phyloP scores from a whole-genome alignment of 2,888 invertebrate species.

The Odontothrips loti region DNA sequence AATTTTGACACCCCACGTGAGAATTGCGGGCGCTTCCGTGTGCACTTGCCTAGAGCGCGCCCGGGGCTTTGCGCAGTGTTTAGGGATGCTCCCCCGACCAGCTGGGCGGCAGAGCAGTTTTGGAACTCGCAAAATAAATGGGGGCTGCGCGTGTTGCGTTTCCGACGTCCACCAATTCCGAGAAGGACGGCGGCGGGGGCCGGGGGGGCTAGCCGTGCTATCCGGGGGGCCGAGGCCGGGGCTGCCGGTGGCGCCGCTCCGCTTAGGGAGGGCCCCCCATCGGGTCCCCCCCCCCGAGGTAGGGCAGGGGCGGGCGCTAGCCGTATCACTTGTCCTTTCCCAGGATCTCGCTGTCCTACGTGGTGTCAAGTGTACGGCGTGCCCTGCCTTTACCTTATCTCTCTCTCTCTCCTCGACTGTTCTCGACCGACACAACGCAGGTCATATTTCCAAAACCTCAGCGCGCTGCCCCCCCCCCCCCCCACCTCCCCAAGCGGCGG shows the following conservation, averaged over 20 bases:
- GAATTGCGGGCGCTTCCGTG: no score
- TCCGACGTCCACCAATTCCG: neutral
- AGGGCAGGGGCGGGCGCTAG: neutral
- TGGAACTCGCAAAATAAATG: no score
- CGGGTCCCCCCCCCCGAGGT: neutral
- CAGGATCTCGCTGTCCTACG: neutral
- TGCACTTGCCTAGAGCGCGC: no score
- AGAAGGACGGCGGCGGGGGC: neutral
- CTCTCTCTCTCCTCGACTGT: neutral
- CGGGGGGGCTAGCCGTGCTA: no score
- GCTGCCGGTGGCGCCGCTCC: neutral
- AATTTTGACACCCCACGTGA: no score
- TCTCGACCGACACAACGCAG: neutral
- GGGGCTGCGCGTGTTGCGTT: no score
- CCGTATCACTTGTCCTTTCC: conserved; percentile 24
- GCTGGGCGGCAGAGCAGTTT: no score
- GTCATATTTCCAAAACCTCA: conserved; percentile 9
- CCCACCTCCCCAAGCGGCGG: no score
- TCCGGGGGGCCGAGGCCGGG: neutral
- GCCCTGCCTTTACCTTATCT: neutral
- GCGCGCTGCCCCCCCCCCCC: neutral
- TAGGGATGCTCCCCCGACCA: no score
- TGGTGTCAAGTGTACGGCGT: neutral
- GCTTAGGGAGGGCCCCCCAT: neutral
- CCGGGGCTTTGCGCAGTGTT: no score